Conservation (phyloP, 2,797 vertebrate genomes). For the Takifugu rubripes region DNA sequence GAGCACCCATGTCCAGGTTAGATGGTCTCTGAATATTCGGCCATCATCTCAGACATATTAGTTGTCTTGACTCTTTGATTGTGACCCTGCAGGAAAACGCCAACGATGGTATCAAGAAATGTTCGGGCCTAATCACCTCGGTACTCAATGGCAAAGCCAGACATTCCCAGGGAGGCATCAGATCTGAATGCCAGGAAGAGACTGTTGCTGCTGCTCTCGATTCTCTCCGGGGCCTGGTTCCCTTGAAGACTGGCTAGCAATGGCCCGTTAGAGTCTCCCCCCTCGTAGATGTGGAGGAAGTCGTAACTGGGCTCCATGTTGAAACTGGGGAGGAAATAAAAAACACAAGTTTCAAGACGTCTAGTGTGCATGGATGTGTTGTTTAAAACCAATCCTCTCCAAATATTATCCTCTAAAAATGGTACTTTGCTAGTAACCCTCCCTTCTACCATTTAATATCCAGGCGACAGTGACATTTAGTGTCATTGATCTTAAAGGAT, state of each 20-base stretch:
- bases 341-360: conserved; percentile 4
- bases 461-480: conserved; percentile 1
- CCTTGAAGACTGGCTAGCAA: conserved; percentile 96
- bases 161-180: conserved; percentile 95
- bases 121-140: conserved; percentile 80
- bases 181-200: conserved; percentile 96
- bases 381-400: background rate
- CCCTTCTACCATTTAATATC: background rate
- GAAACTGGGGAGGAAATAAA: conserved; percentile 75
- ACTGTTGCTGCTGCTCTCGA: conserved; percentile 90
- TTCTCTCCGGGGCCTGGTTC: conserved; percentile 91
- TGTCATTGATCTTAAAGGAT: conserved; percentile 9
- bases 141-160: conserved; percentile 96
- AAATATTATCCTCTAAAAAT: too few species aligned
- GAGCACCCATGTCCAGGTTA: conserved; percentile 1
- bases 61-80: conserved; percentile 1
- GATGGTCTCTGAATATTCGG: conserved; percentile 7
- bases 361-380: background rate
- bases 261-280: conserved; percentile 92
- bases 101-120: background rate
- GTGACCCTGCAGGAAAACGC: conserved; percentile 13
- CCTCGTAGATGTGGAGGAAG: conserved; percentile 98
- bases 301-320: conserved; percentile 99
- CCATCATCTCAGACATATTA: conserved; percentile 1
- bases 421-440: too few species aligned